Percentiles rank a stretch among this genome's conserved stretches.
Conservation (phyloP, 2,113 vertebrate species). For the Ailuropoda melanoleuca region DNA sequence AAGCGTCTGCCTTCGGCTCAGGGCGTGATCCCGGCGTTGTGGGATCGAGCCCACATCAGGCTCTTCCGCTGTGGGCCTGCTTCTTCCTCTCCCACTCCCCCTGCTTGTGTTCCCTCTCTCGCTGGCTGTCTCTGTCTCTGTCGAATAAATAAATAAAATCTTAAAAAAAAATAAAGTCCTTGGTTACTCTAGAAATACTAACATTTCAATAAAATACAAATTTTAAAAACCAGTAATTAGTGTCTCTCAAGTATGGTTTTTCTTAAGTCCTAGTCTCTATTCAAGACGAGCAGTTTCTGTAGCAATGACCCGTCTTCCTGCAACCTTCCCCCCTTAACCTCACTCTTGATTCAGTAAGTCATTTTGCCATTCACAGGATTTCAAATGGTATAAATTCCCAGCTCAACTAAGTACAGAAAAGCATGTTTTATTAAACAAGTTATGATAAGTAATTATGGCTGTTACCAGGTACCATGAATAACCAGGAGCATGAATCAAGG, state of each 20-base stretch:
- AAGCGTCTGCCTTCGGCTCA: too few species aligned
- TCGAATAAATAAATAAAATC: too few species aligned
- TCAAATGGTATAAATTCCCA: conserved; percentile 32
- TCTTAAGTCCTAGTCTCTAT: not conserved
- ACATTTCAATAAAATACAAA: conserved; percentile 14
- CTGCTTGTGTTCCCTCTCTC: too few species aligned
- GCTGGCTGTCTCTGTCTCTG: too few species aligned
- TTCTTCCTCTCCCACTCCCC: too few species aligned
- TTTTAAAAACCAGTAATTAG: not conserved
- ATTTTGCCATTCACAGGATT: conserved; percentile 44
- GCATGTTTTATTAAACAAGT: conserved; percentile 54
- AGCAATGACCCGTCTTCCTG: not conserved
- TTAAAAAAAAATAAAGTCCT: too few species aligned
- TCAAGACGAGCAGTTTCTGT: not conserved
- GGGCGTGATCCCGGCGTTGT: too few species aligned
- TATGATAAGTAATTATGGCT: conserved; percentile 55
- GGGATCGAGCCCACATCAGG: too few species aligned
- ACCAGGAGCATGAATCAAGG: conserved; percentile 40
- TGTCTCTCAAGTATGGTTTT: not conserved
- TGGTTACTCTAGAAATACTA: conserved; percentile 2
- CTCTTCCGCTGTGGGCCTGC: too few species aligned
- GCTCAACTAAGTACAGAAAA: conserved; percentile 35
- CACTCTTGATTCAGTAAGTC: conserved; percentile 28
- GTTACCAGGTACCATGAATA: conserved; percentile 48
- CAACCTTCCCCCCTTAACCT: not conserved